These are phyloP conservation scores for Xyrichtys novacula DNA, from an alignment of 2,797 vertebrate genomes.

Conservation along the genomic window DNA sequence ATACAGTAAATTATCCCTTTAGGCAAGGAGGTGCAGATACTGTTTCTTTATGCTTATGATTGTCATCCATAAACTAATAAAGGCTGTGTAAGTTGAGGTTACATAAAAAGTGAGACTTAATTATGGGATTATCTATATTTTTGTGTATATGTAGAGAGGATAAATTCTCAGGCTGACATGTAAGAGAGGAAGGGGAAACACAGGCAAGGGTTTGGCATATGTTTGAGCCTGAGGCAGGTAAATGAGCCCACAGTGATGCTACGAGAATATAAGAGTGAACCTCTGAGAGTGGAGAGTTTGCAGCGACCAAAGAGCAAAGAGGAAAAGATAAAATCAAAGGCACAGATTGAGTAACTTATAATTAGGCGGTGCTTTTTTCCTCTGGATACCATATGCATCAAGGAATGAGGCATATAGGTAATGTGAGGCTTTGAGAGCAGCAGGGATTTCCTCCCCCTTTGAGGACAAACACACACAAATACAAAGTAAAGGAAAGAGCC, in stretches of 20 bases:
- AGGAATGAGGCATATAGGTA: constrained; percentile 23
- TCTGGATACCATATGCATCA: constrained; percentile 19
- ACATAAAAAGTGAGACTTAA: constrained; percentile 20
- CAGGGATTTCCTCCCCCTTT: constrained; percentile 43
- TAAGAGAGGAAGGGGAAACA: constrained; percentile 43
- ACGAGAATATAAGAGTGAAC: constrained; percentile 50
- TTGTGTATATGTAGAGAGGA: constrained; percentile 20
- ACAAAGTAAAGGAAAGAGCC: constrained; percentile 51
- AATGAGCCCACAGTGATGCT: constrained; percentile 43
- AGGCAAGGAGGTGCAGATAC: constrained; percentile 21
- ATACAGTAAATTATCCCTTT: constrained; percentile 20
- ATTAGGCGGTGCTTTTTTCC: constrained; percentile 39
- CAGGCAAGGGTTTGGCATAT: constrained; percentile 28
- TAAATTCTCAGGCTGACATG: constrained; percentile 54
- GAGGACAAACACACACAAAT: constrained; percentile 27
- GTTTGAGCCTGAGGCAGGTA: constrained; percentile 55
- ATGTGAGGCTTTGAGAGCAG: constrained; percentile 27
- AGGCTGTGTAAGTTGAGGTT: constrained; percentile 7
- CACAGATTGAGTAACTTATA: constrained; percentile 36
- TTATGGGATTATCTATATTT: constrained; percentile 57
- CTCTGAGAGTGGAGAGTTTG: constrained; percentile 37
- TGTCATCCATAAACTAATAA: not conserved
- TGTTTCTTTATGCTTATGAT: constrained; percentile 7
- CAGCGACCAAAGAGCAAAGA: constrained; percentile 35
- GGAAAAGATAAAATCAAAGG: constrained; percentile 40